A percentile compares a stretch with the other conserved stretches of the same genome.
phyloP scores from a whole-genome alignment of 2,113 vertebrate genomes.

The Caranx melampygus region DNA sequence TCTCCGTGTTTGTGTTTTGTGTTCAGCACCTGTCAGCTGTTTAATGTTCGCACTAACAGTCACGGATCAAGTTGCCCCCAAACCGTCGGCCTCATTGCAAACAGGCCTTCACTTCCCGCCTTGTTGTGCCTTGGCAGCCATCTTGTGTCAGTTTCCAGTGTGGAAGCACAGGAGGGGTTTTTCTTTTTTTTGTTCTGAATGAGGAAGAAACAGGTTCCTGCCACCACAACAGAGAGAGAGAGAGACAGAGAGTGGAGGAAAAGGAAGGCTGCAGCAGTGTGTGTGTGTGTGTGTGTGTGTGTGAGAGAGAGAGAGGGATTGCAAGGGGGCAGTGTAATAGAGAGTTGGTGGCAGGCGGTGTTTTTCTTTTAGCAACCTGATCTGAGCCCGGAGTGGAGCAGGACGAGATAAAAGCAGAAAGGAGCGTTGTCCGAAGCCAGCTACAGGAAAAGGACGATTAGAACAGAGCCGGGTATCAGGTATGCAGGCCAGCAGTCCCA shows the following conservation, averaged over 20 bases:
- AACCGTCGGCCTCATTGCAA: not conserved
- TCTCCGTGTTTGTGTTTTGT: not conserved
- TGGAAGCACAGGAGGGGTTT: constrained; percentile 1
- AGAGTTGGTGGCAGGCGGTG: constrained; percentile 50
- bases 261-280: constrained; percentile 3
- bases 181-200: constrained; percentile 12
- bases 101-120: not conserved
- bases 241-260: not conserved
- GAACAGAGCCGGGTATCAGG: constrained; percentile 76
- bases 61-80: not conserved
- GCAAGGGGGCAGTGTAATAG: constrained; percentile 27
- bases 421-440: constrained; percentile 70
- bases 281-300: not conserved
- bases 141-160: constrained; percentile 36
- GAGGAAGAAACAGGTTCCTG: constrained; percentile 37
- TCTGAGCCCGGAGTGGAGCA: constrained; percentile 69
- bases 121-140: constrained; percentile 23
- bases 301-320: constrained; percentile 3
- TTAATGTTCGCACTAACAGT: not conserved
- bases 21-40: not conserved
- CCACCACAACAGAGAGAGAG: constrained; percentile 30
- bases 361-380: constrained; percentile 81
- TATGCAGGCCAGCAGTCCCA: constrained; percentile 67
- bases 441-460: constrained; percentile 81
- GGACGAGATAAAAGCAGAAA: constrained; percentile 81